phyloP scores from a whole-genome alignment of 2,113 vertebrate species.

The Eulacestoma nigropectus region DNA sequence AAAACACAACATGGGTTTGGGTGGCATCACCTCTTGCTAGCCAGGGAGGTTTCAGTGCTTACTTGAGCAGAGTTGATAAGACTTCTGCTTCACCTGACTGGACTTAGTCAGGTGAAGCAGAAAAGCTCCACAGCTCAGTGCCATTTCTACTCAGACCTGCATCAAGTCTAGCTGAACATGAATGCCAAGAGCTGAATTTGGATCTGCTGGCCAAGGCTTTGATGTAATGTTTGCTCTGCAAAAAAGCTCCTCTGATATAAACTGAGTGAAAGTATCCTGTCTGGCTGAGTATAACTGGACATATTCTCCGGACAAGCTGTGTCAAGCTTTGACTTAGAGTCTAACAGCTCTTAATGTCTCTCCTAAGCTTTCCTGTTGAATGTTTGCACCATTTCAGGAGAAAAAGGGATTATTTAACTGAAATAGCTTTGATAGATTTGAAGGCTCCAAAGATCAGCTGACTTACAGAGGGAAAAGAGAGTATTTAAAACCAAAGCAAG shows the following conservation, averaged over 20 bases:
- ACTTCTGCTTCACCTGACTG: too few relatives aligned
- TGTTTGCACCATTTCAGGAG: background rate
- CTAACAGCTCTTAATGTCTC: background rate
- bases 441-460: background rate
- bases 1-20: background rate
- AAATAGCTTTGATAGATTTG: background rate
- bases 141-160: background rate
- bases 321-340: background rate
- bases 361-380: background rate
- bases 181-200: background rate
- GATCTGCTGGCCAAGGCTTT: background rate
- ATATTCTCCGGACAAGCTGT: background rate
- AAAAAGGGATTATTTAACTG: background rate
- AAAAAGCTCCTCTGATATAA: background rate
- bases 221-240: background rate
- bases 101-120: background rate
- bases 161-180: background rate
- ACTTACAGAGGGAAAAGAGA: background rate
- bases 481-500: slow-evolving; percentile 23
- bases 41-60: background rate
- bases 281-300: background rate
- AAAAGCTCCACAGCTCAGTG: background rate
- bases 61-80: background rate
- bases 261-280: background rate
- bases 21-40: background rate